Evolutionary conservation across 2,888 invertebrate species (phyloP), one percentile per base, ranked within the genome.

Genomic region (Homarus gammarus): DNA sequence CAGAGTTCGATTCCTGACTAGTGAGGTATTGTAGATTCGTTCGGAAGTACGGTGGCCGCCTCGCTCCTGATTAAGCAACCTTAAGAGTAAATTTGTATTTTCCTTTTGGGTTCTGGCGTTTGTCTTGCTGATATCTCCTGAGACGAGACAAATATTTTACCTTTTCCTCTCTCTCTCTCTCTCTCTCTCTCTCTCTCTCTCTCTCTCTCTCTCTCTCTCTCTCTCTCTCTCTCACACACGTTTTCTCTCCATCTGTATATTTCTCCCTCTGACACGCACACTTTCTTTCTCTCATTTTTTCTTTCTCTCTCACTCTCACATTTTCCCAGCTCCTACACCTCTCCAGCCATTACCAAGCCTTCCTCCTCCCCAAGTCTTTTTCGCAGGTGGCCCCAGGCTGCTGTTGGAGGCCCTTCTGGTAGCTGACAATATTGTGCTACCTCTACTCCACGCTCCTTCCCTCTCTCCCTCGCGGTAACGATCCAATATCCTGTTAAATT

Each of bases 131-230:
- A n/a, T n/a, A n/a, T n/a, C n/a, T n/a, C n/a, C n/a, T n/a, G n/a
- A n/a, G n/a, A n/a, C n/a, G n/a, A n/a, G n/a, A n/a, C n/a, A n/a
- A n/a, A n/a, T n/a, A n/a, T n/a, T n/a, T n/a, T n/a, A n/a, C n/a
- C n/a, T n/a, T n/a, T n/a, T 36, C 12, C 5, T 72, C 31, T 72
- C 72, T 31, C 33, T 72, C 72, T 72, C 72, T 72, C 72, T 72
- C 72, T 72, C 6, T 72, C 5, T 68, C 68, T 68, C 22, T 31
- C 0, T 31, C 31, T 31, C 31, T 68, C 68, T 31, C 22, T 68
- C 8, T 18, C n/a, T 68, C 8, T 64, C 8, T 44, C 5, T 44
- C 44, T 44, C 64, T 33, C 72, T 36, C 1, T 33, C 18, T 18
- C 22, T 18, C 72, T 40, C 1, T 3, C 22, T 1, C 10, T 36